These are phyloP conservation scores for Calliopsis andreniformis DNA, from an alignment of 1,140 invertebrate genomes.

Conservation along the genomic window DNA sequence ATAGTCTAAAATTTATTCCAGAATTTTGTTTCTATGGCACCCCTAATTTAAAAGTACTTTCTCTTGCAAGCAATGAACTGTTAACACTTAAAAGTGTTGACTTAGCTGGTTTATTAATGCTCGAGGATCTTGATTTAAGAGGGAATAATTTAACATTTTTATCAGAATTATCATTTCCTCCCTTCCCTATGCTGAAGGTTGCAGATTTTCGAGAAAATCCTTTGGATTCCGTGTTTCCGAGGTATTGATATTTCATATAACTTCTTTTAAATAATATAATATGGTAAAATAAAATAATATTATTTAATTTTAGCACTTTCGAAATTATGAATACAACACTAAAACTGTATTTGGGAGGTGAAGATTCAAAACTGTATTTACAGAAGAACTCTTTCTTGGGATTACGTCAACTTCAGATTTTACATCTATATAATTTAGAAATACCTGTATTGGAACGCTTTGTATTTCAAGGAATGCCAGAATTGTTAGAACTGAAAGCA, in stretches of 20 bases:
- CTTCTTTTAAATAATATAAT: slow-evolving; percentile 17
- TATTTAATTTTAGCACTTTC: slow-evolving; percentile 82
- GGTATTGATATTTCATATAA: slow-evolving; percentile 57
- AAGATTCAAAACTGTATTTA: slow-evolving; percentile 81
- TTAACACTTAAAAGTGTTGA: slow-evolving; percentile 85
- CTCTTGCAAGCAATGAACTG: slow-evolving; percentile 85
- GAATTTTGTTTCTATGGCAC: slow-evolving; percentile 87
- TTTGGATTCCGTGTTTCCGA: slow-evolving; percentile 85
- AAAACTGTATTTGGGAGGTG: slow-evolving; percentile 83
- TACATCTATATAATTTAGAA: slow-evolving; percentile 83
- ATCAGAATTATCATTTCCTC: slow-evolving; percentile 87
- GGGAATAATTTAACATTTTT: slow-evolving; percentile 86
- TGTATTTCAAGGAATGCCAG: slow-evolving; percentile 84
- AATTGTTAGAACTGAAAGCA: slow-evolving; percentile 81
- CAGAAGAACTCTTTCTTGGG: slow-evolving; percentile 85
- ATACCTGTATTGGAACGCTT: slow-evolving; percentile 83
- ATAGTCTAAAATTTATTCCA: slow-evolving; percentile 84
- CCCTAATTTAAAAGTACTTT: slow-evolving; percentile 84
- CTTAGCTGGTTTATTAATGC: slow-evolving; percentile 84
- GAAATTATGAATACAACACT: slow-evolving; percentile 87
- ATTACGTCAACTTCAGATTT: slow-evolving; percentile 80
- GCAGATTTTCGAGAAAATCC: slow-evolving; percentile 86
- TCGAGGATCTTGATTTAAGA: slow-evolving; percentile 85
- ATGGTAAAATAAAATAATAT: neutral
- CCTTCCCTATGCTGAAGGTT: slow-evolving; percentile 84